Conservation (phyloP, 2,797 vertebrate species). For the Urophycis tenuis region DNA sequence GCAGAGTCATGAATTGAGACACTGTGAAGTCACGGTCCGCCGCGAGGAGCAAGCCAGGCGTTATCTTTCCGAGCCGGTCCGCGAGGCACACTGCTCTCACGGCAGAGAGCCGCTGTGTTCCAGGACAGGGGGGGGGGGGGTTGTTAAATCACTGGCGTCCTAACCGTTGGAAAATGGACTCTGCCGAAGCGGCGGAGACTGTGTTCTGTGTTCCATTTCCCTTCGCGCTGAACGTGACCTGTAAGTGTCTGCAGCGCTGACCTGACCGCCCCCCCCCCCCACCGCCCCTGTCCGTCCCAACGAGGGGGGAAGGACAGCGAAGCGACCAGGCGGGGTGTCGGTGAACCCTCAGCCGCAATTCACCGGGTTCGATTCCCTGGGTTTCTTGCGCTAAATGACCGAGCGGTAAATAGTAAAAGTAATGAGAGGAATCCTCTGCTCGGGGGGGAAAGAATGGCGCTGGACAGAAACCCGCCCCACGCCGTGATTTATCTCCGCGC, state of each 20-base stretch:
- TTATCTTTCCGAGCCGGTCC: constrained; percentile 12
- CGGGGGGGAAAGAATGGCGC: background rate
- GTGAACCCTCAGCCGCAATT: background rate
- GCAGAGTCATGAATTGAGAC: constrained; percentile 29
- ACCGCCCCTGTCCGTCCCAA: too few species aligned
- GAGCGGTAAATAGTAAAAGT: background rate
- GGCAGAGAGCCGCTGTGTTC: constrained; percentile 25
- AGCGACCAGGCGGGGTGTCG: too few species aligned
- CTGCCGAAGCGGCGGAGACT: constrained; percentile 7
- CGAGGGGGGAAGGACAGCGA: background rate
- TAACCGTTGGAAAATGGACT: constrained; percentile 23
- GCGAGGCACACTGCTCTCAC: constrained; percentile 21
- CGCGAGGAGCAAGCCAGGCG: constrained; percentile 1
- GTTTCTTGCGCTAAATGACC: background rate
- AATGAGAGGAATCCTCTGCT: constrained; percentile 3
- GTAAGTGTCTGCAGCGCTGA: background rate
- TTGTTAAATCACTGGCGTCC: constrained; percentile 20
- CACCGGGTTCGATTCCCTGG: background rate
- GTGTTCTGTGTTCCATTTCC: background rate
- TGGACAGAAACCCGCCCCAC: constrained; percentile 7
- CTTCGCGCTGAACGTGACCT: background rate
- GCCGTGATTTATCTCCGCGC: constrained; percentile 26
- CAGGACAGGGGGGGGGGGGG: constrained; percentile 30
- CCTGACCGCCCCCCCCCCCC: background rate
- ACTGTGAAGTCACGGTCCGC: constrained; percentile 23